Evolutionary conservation across 2,888 invertebrate species (phyloP), one percentile per base, ranked within the genome.

Genomic region (Timema podura): DNA sequence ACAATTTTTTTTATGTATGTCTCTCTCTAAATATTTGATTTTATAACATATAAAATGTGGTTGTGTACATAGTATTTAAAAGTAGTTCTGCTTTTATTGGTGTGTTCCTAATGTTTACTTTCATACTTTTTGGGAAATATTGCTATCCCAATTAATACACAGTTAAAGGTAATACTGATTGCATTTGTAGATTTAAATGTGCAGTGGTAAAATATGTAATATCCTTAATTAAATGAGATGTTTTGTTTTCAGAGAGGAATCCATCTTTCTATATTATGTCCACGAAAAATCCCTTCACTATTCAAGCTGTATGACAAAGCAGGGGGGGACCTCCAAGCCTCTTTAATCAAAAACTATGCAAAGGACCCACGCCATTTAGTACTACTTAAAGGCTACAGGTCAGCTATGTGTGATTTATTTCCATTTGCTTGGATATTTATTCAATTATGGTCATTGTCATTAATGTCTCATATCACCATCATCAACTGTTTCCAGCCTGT

Each of bases 221-320:
- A 51, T 70, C 30, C 30, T 30, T 30, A 30, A 8, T 9, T 54
- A 54, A 64, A 54, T 66, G 6, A 48, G 30, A 16, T 49, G 69
- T 75, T 75, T 71, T 75, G 73, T 71, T 84, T 84, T 64, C 81
- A 90, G 86, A 88, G 91, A 71, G 92, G 90, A 64, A 91, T 94
- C 48, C 91, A 93, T 79, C 83, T 97, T 64, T 96, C 96, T 0
- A 88, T 97, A 49, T 88, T 96, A 69, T 92, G 95, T 0, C 95
- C 97, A 0, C 85, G 96, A 65, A 94, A 95, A 80, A 90, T 96
- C 75, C 91, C 95, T 0, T 88, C 91, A 0, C 81, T 97, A 2
- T 91, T 91, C 76, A 91, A 93, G 77, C 82, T 97, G 7, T 97
- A 92, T 82, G 95, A 96, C 80, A 93, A 92, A 79, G 92, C 94